These are phyloP conservation scores for Hemaris fuciformis DNA, from an alignment of 2,888 invertebrate genomes.

Conservation along the genomic window DNA sequence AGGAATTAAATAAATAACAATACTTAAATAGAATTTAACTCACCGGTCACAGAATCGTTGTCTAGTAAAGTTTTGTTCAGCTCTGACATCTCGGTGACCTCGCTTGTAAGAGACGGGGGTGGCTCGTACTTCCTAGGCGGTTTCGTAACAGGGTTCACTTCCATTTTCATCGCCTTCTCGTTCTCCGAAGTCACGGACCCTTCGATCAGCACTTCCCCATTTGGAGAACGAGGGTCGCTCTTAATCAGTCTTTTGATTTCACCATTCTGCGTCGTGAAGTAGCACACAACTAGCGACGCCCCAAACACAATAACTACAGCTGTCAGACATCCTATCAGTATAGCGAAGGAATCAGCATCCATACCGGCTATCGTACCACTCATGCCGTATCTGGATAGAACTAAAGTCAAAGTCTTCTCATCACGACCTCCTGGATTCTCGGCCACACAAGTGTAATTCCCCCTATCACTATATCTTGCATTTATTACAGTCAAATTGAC, in stretches of 20 bases:
- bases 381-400: slow-evolving; percentile 75
- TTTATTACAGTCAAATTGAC: slow-evolving; percentile 86
- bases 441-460: slow-evolving; percentile 90
- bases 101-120: slow-evolving; percentile 83
- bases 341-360: slow-evolving; percentile 76
- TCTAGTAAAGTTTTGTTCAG: slow-evolving; percentile 89
- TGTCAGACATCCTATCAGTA: slow-evolving; percentile 74
- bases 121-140: slow-evolving; percentile 88
- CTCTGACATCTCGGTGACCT: slow-evolving; percentile 90
- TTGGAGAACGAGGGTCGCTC: slow-evolving; percentile 82
- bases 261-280: slow-evolving; percentile 76
- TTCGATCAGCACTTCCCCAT: slow-evolving; percentile 86
- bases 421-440: slow-evolving; percentile 91
- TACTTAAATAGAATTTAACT: slow-evolving; percentile 51
- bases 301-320: slow-evolving; percentile 75
- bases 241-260: slow-evolving; percentile 83
- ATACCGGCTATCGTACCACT: slow-evolving; percentile 67
- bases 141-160: slow-evolving; percentile 91
- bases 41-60: slow-evolving; percentile 87
- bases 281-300: slow-evolving; percentile 73
- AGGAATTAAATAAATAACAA: too few relatives aligned
- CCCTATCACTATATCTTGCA: slow-evolving; percentile 84
- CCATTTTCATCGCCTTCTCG: slow-evolving; percentile 89
- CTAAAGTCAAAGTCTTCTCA: slow-evolving; percentile 87
- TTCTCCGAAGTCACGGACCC: slow-evolving; percentile 88